Base-by-base conservation (phyloP, 1,140 invertebrate species). In the Drosophila murphyi region DNA sequence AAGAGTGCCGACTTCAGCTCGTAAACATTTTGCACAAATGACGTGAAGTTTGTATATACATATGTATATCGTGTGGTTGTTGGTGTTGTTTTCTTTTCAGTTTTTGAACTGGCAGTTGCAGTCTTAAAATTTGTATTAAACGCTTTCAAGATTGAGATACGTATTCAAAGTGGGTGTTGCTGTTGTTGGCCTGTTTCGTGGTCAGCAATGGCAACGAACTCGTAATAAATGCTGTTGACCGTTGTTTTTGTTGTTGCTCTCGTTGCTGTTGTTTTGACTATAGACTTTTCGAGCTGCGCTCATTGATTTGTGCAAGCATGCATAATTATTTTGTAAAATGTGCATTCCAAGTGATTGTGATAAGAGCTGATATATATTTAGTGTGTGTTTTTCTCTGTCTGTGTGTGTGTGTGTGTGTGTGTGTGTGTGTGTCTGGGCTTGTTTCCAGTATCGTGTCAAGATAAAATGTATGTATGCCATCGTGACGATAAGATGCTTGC, bases 271-370 rank as follows among this genome's bases (percentile, higher is more conserved):
- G 4, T 56, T 59, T 43, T 78, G 31, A 34, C 45, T 65, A 59
- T 54, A 57, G 20, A 51, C 34, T 57, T 45, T 59, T 72, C 12
- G 57, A 62, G 52, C 67, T 65, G 43, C 12, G 60, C 55, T 73
- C 76, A 71, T 72, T 82, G 62, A 73, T 82, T 86, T 86, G 75
- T 83, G 83, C 83, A 87, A 87, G 80, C 76, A 51, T 87, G 83
- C 83, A 87, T 87, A 87, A 87, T 88, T 82, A 82, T 68, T 82
- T 79, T 78, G 82, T 80, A 52, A 78, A 87, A 72, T 86, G 74
- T 87, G 82, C 82, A 82, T 87, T 82, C 86, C 68, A 68, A 67
- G 79, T 57, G 75, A 70, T 72, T 78, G 75, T 79, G 82, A 78
- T 83, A 82, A 83, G 80, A 74, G 78, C 65, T 80, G 76, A 62